Percentiles rank a stretch among this genome's conserved stretches.
phyloP scores from a whole-genome alignment of 2,797 vertebrate genomes.

The Anniella stebbinsi region DNA sequence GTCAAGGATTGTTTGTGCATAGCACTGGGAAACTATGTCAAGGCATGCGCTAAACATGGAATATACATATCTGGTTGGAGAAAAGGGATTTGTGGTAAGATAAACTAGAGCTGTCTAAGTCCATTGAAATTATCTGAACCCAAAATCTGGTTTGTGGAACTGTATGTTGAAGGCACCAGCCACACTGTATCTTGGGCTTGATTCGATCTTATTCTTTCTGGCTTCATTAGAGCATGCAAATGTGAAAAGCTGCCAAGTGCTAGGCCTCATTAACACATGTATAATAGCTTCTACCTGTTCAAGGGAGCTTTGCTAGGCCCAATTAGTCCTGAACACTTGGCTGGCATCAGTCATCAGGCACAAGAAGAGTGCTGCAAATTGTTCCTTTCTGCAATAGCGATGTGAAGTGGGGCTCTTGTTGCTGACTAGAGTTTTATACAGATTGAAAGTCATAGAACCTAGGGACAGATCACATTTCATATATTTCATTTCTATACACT shows the following conservation, averaged over 20 bases:
- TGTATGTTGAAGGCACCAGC: background rate
- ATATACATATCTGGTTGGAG: conserved; percentile 63
- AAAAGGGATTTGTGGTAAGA: conserved; percentile 20
- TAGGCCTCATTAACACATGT: background rate
- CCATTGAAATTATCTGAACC: background rate
- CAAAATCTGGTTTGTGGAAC: background rate
- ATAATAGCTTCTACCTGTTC: background rate
- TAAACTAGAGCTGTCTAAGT: background rate
- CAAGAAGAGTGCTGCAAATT: background rate
- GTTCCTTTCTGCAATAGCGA: background rate
- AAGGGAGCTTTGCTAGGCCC: background rate
- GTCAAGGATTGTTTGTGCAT: conserved; percentile 66
- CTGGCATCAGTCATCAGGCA: background rate
- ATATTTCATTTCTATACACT: too few relatives aligned
- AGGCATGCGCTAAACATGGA: conserved; percentile 68
- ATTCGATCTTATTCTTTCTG: background rate
- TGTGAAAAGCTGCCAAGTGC: background rate
- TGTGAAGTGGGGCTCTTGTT: background rate
- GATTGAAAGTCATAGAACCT: background rate
- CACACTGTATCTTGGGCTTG: background rate
- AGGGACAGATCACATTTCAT: too few relatives aligned
- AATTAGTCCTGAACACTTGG: background rate
- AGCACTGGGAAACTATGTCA: conserved; percentile 73
- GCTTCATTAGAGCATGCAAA: background rate
- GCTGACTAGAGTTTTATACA: background rate